Conservation (phyloP, 2,888 invertebrate species). For the Volucella inanis region DNA sequence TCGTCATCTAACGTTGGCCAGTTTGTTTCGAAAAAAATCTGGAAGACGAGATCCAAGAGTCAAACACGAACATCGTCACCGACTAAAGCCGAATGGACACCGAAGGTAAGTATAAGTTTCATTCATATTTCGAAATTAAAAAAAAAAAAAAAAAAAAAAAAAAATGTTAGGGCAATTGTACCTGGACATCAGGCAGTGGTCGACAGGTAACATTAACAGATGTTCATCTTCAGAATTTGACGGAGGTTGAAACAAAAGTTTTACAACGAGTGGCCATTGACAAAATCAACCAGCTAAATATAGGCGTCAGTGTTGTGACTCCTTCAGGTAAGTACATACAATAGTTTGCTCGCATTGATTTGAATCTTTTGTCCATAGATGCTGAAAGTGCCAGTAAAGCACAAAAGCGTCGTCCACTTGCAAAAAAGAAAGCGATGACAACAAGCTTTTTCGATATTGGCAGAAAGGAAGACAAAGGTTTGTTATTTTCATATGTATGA, state of each 20-base stretch:
- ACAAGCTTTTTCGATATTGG: conserved; percentile 93
- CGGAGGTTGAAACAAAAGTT: conserved; percentile 89
- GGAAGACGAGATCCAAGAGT: conserved; percentile 92
- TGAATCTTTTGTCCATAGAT: conserved; percentile 71
- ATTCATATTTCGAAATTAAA: background rate
- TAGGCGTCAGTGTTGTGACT: conserved; percentile 91
- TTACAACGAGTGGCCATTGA: conserved; percentile 94
- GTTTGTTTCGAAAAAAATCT: conserved; percentile 92
- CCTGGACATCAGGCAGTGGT: conserved; percentile 88
- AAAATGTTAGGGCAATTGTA: conserved; percentile 87
- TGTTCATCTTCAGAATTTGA: conserved; percentile 86
- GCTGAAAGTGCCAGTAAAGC: conserved; percentile 78
- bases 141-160: no score
- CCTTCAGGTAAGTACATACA: conserved; percentile 87
- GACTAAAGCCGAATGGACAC: conserved; percentile 87
- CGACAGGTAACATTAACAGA: conserved; percentile 86
- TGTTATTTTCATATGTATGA: background rate
- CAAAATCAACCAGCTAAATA: conserved; percentile 92
- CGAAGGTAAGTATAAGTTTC: conserved; percentile 88
- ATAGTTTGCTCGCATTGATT: background rate
- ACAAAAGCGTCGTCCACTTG: conserved; percentile 90
- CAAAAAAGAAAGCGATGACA: conserved; percentile 94
- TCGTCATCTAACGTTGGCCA: conserved; percentile 94
- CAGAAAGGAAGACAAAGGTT: conserved; percentile 86
- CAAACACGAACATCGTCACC: conserved; percentile 86